Conservation (phyloP, 2,113 vertebrate genomes). For the Syrrhaptes paradoxus region DNA sequence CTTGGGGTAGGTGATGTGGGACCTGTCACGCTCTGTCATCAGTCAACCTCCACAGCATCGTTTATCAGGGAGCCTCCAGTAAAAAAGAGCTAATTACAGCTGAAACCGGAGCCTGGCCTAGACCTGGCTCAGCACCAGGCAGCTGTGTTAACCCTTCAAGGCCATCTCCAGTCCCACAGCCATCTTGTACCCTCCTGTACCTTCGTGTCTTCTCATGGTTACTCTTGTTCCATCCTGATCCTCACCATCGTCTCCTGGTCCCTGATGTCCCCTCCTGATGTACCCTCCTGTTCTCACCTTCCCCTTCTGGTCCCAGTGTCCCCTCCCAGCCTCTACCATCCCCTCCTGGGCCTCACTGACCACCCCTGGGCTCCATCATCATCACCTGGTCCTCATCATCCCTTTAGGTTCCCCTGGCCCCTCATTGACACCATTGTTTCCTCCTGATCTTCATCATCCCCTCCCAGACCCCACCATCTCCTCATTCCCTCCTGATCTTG, state of each 20-base stretch:
- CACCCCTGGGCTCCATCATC: neutral
- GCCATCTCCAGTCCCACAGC: neutral
- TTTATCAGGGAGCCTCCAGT: neutral
- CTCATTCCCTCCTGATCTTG: too few species aligned
- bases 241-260: neutral
- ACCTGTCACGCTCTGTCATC: slow-evolving; percentile 53
- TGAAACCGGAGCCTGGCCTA: slow-evolving; percentile 27
- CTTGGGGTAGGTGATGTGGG: neutral
- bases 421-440: too few species aligned
- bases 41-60: neutral
- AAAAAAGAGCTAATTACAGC: slow-evolving; percentile 33
- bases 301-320: neutral
- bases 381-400: neutral
- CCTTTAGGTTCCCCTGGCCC: too few species aligned
- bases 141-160: neutral
- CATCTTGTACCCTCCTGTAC: neutral
- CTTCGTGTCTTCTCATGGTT: neutral
- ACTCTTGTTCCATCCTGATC: neutral
- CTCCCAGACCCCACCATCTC: neutral
- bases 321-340: neutral
- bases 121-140: rapidly evolving
- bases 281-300: neutral
- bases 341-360: neutral
- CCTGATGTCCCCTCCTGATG: neutral
- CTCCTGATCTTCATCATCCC: neutral